These are phyloP conservation scores for Eilema sororculum DNA, from an alignment of 2,888 invertebrate species.

Conservation along the genomic window DNA sequence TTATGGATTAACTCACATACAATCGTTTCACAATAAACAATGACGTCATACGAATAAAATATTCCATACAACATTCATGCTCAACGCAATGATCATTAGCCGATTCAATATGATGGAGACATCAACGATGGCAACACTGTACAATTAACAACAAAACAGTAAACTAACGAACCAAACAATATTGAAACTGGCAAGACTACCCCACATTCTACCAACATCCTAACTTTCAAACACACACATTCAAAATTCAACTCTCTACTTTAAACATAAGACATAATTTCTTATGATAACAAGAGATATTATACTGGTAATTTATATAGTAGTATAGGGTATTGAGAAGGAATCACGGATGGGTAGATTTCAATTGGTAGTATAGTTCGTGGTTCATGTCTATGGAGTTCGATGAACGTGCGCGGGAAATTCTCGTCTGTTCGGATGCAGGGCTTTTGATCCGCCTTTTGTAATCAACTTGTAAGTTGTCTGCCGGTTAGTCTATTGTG, in stretches of 20 bases:
- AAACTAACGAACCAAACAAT: conserved; percentile 70
- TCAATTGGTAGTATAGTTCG: conserved; percentile 76
- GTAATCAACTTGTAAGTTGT: conserved; percentile 29
- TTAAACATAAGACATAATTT: conserved; percentile 37
- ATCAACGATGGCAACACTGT: conserved; percentile 37
- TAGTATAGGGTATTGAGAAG: conserved; percentile 53
- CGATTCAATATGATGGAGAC: conserved; percentile 35
- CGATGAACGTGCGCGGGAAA: conserved; percentile 46
- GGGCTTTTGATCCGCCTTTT: conserved; percentile 25
- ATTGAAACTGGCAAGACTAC: conserved; percentile 55
- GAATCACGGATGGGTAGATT: conserved; percentile 74
- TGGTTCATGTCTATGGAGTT: conserved; percentile 65
- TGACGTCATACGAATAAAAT: background rate
- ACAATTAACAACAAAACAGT: conserved; percentile 55
- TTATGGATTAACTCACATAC: too few species aligned
- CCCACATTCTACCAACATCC: conserved; percentile 32
- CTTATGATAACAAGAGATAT: conserved; percentile 47
- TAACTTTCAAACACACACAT: conserved; percentile 33
- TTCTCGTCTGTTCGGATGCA: conserved; percentile 28
- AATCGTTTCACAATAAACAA: background rate
- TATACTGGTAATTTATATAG: conserved; percentile 46
- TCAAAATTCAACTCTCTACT: conserved; percentile 42
- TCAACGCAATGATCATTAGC: conserved; percentile 37
- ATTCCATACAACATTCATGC: conserved; percentile 3
- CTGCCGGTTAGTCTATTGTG: conserved; percentile 8